These are phyloP conservation scores for Amphipyra berbera DNA, from an alignment of 2,888 invertebrate species.

Conservation along the genomic window DNA sequence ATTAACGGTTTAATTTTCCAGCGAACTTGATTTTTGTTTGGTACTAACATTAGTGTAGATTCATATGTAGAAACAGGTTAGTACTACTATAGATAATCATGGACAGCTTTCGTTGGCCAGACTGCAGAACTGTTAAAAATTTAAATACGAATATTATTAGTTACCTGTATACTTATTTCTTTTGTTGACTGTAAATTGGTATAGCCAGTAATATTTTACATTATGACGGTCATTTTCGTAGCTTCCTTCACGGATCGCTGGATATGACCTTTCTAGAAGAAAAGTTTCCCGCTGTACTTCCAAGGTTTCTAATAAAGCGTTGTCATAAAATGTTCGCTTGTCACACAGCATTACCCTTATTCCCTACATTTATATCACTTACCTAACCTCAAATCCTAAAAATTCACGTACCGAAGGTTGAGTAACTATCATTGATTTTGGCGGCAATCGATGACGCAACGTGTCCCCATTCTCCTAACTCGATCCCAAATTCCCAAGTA, in stretches of 20 bases:
- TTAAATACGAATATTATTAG: too few species aligned
- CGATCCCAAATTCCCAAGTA: slow-evolving; percentile 9
- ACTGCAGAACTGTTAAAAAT: too few species aligned
- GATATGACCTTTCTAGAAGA: slow-evolving; percentile 29
- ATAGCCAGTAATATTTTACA: background rate
- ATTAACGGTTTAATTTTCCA: too few species aligned
- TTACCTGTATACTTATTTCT: too few species aligned
- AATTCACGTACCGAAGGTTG: background rate
- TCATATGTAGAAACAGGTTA: too few species aligned
- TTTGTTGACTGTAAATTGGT: too few species aligned
- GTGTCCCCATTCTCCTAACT: slow-evolving; percentile 1
- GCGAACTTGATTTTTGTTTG: too few species aligned
- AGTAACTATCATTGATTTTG: slow-evolving; percentile 4
- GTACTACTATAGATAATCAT: too few species aligned
- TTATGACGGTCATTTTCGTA: background rate
- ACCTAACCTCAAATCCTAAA: background rate
- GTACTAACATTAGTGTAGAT: too few species aligned
- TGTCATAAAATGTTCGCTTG: background rate
- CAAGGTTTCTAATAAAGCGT: slow-evolving; percentile 4
- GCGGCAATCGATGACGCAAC: slow-evolving; percentile 31
- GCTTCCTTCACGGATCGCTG: slow-evolving; percentile 13
- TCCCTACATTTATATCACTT: too few species aligned
- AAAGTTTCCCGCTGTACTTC: background rate
- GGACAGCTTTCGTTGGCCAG: too few species aligned
- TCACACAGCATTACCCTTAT: too few species aligned